Evolutionary conservation across 2,797 vertebrate species (phyloP).

Genomic region (Sphenodon punctatus): DNA sequence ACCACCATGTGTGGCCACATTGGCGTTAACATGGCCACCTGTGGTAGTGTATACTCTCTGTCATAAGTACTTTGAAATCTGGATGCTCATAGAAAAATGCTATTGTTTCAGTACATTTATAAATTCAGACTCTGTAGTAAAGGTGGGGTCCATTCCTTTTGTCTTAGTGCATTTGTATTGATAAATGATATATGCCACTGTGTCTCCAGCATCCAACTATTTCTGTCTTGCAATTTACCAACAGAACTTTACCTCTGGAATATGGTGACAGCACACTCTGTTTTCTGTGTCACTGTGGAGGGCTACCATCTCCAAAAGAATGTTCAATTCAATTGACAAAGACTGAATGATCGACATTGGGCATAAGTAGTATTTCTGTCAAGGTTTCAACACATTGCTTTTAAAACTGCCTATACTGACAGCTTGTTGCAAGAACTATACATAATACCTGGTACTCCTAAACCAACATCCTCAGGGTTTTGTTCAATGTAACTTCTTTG

Average conservation of each 20-base stretch:
- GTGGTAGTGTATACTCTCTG: too few species aligned
- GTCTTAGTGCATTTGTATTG: not conserved
- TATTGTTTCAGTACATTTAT: not conserved
- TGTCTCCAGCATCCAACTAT: not conserved
- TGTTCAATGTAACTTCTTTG: conserved; percentile 2
- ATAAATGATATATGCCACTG: not conserved
- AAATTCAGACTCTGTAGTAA: not conserved
- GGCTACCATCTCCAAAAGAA: conserved; percentile 39
- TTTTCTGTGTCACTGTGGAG: conserved; percentile 38
- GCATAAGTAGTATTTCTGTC: conserved; percentile 51
- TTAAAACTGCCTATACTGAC: conserved; percentile 37
- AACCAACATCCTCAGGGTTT: not conserved
- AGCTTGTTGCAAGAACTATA: conserved; percentile 5
- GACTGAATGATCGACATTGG: conserved; percentile 45
- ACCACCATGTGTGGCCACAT: too few species aligned
- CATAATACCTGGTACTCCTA: conserved; percentile 15
- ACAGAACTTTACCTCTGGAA: not conserved
- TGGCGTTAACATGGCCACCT: too few species aligned
- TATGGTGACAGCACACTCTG: not conserved
- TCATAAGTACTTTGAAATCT: too few species aligned
- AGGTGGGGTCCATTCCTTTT: not conserved
- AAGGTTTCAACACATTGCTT: conserved; percentile 38
- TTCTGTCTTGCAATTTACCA: not conserved
- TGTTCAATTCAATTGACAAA: conserved; percentile 45
- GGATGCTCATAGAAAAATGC: not conserved